Conservation (phyloP, 2,888 invertebrate species). For the Caenorhabditis auriculariae region DNA sequence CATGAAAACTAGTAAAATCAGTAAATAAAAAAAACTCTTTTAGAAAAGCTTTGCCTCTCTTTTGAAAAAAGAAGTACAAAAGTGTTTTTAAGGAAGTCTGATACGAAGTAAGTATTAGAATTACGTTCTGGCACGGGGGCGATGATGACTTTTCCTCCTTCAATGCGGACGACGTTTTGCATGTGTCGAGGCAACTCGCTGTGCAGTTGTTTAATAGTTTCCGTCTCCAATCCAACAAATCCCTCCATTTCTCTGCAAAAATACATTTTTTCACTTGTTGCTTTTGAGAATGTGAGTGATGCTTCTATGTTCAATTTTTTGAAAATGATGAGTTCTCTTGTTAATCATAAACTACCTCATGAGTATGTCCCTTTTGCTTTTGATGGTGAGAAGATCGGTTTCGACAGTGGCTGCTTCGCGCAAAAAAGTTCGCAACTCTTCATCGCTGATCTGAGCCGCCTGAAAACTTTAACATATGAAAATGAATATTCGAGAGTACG, state of each 20-base stretch:
- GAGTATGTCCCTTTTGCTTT: neutral
- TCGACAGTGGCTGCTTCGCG: conserved; percentile 10
- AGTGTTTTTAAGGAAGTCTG: neutral
- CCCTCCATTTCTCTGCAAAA: conserved; percentile 23
- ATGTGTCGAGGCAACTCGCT: conserved; percentile 29
- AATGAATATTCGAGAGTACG: neutral
- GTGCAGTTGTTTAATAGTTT: conserved; percentile 23
- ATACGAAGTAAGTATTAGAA: too few relatives aligned
- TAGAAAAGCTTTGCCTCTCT: neutral
- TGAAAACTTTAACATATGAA: neutral
- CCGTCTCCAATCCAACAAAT: conserved; percentile 15
- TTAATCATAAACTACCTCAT: too few relatives aligned
- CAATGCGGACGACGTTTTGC: conserved; percentile 21
- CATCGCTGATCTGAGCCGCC: conserved; percentile 16
- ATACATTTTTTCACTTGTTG: neutral
- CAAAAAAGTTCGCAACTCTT: conserved; percentile 14
- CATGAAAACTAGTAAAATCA: neutral
- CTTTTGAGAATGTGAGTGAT: neutral
- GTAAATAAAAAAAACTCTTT: neutral
- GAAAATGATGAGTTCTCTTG: neutral
- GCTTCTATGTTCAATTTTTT: neutral
- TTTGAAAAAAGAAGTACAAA: neutral
- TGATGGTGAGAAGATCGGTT: neutral
- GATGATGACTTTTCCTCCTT: conserved; percentile 5
- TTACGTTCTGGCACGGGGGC: too few relatives aligned